phyloP scores from a whole-genome alignment of 2,113 vertebrate genomes.

The Ahaetulla prasina region DNA sequence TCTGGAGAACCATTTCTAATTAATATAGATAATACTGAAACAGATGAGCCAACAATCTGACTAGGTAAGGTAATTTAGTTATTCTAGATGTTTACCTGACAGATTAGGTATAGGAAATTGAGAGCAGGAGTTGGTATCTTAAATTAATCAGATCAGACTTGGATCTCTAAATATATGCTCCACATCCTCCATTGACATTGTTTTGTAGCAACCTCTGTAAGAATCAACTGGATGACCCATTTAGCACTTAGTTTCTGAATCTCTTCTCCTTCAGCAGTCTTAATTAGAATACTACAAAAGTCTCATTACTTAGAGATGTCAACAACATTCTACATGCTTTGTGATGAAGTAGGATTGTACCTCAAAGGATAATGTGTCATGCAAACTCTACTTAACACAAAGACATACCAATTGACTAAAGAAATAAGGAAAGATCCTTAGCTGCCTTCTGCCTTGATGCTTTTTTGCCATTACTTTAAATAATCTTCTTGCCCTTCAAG shows the following conservation, averaged over 20 bases:
- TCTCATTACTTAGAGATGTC: constrained; percentile 38
- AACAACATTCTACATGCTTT: constrained; percentile 20
- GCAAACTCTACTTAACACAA: constrained; percentile 30
- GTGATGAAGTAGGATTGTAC: constrained; percentile 9
- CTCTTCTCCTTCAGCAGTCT: not conserved
- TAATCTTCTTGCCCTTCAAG: constrained; percentile 27
- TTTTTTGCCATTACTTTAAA: constrained; percentile 40
- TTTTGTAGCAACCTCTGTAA: not conserved
- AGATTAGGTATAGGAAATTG: not conserved
- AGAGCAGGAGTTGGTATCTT: not conserved
- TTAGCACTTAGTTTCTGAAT: not conserved
- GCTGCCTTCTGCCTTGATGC: constrained; percentile 13
- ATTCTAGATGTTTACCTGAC: not conserved
- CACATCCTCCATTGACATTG: too few relatives aligned
- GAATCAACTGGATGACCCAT: not conserved
- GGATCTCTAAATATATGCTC: not conserved
- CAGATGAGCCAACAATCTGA: not conserved
- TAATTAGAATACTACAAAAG: constrained; percentile 22
- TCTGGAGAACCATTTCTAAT: not conserved
- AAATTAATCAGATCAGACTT: not conserved
- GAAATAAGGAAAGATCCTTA: constrained; percentile 40
- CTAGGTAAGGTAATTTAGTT: not conserved
- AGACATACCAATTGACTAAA: constrained; percentile 13
- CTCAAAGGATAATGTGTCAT: constrained; percentile 24
- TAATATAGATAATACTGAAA: not conserved